Conservation (phyloP, 2,797 vertebrate species). For the Pseudochaenichthys georgianus region DNA sequence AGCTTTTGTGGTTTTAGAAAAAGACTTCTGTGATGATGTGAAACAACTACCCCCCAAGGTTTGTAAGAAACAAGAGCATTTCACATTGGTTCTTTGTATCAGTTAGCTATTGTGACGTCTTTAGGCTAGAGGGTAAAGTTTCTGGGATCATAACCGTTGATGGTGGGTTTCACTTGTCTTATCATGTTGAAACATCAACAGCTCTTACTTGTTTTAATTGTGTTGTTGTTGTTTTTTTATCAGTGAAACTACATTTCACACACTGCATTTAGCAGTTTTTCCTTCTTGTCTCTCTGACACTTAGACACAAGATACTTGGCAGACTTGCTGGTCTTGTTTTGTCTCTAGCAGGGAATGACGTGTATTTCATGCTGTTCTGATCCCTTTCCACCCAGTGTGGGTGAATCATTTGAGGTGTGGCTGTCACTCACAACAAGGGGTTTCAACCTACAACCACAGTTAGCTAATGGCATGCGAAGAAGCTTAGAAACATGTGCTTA, state of each 20-base stretch:
- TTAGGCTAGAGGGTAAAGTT: conserved; percentile 22
- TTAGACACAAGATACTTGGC: conserved; percentile 46
- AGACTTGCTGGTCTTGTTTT: conserved; percentile 80
- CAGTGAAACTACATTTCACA: conserved; percentile 39
- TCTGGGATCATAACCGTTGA: conserved; percentile 18
- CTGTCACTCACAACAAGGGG: conserved; percentile 40
- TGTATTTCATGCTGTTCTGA: conserved; percentile 67
- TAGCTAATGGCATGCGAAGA: conserved; percentile 36
- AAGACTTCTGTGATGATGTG: conserved; percentile 27
- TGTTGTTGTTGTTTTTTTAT: background rate
- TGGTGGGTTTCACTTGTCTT: conserved; percentile 11
- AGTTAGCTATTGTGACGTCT: conserved; percentile 15
- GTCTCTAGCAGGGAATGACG: conserved; percentile 59
- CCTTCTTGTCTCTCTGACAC: background rate
- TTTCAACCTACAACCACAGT: conserved; percentile 6
- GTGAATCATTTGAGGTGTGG: conserved; percentile 74
- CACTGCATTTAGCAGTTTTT: conserved; percentile 14
- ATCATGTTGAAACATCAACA: background rate
- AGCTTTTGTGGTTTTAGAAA: conserved; percentile 7
- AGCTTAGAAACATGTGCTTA: conserved; percentile 26
- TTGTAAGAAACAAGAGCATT: conserved; percentile 18
- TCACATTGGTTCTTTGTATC: conserved; percentile 27
- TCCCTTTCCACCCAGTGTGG: conserved; percentile 38
- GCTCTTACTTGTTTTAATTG: background rate
- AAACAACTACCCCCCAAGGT: conserved; percentile 10